These are phyloP conservation scores for Nematolebias whitei DNA, from an alignment of 2,113 vertebrate species.

Conservation along the genomic window DNA sequence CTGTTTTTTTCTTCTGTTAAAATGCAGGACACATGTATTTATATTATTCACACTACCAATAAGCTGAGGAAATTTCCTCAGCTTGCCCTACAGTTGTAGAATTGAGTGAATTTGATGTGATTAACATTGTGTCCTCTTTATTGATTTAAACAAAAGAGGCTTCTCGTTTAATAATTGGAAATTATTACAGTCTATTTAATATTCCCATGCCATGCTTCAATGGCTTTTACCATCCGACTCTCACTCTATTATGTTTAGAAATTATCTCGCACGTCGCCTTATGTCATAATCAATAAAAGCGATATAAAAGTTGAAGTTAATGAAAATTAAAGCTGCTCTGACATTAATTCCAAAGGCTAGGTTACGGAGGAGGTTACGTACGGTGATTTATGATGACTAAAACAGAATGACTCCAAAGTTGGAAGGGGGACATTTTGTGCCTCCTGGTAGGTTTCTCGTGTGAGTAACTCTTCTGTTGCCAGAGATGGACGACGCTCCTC, in stretches of 20 bases:
- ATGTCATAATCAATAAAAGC: constrained; percentile 52
- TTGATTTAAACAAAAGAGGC: constrained; percentile 44
- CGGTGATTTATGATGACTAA: constrained; percentile 61
- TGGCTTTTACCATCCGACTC: constrained; percentile 28
- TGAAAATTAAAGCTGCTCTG: constrained; percentile 30
- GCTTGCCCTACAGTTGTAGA: neutral
- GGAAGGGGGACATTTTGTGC: constrained; percentile 44
- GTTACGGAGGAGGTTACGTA: constrained; percentile 37
- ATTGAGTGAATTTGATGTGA: neutral
- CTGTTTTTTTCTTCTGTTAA: neutral
- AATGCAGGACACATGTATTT: neutral
- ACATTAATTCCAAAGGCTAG: constrained; percentile 42
- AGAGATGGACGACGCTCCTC: constrained; percentile 59
- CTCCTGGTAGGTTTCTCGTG: constrained; percentile 67
- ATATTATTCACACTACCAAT: constrained; percentile 9
- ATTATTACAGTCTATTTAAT: constrained; percentile 36
- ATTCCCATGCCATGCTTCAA: constrained; percentile 6
- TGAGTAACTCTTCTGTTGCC: constrained; percentile 61
- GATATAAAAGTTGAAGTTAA: constrained; percentile 3
- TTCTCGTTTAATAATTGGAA: constrained; percentile 49
- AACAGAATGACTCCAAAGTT: constrained; percentile 57
- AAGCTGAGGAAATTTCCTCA: neutral
- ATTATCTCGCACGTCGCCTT: constrained; percentile 37
- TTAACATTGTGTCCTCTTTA: constrained; percentile 12
- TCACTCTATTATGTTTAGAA: constrained; percentile 12